Evolutionary conservation across 2,113 vertebrate genomes (phyloP).

Genomic region (Chitala chitala): DNA sequence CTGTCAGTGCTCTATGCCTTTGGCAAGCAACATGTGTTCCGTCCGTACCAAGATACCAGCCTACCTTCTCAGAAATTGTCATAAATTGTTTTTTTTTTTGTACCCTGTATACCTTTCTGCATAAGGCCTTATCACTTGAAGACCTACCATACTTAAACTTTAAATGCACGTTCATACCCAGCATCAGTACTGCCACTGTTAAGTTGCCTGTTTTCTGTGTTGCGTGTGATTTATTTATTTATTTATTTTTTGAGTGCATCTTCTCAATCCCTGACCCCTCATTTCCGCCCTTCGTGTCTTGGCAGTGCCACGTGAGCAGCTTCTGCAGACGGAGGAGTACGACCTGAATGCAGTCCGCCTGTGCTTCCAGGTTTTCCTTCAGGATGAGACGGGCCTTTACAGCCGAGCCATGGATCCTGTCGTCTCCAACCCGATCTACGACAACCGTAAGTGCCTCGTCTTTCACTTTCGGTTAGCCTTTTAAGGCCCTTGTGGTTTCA

Average conservation of each 20-base stretch:
- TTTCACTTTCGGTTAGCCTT: too few relatives aligned
- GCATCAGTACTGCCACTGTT: background rate
- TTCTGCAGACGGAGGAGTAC: slow-evolving; percentile 86
- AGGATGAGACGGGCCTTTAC: slow-evolving; percentile 76
- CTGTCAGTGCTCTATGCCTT: too few relatives aligned
- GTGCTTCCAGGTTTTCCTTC: slow-evolving; percentile 90
- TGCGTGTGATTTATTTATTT: background rate
- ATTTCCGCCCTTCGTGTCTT: background rate
- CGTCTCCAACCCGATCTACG: slow-evolving; percentile 94
- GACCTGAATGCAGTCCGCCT: slow-evolving; percentile 95
- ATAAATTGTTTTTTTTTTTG: too few relatives aligned
- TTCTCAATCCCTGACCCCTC: background rate
- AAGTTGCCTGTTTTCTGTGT: background rate
- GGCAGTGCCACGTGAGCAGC: slow-evolving; percentile 81
- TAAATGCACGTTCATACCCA: too few relatives aligned
- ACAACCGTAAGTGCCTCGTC: slow-evolving; percentile 82
- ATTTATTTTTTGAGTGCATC: background rate
- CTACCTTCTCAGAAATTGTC: too few relatives aligned
- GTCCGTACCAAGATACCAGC: background rate
- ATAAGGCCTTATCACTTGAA: too few relatives aligned
- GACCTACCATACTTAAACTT: too few relatives aligned
- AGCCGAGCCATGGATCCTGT: slow-evolving; percentile 70
- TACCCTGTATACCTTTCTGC: too few relatives aligned
- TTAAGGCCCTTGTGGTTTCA: background rate
- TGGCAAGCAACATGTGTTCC: background rate